A percentile compares a stretch with the other conserved stretches of the same genome.
Conservation (phyloP, 1,140 invertebrate genomes). For the Vanessa tameamea region DNA sequence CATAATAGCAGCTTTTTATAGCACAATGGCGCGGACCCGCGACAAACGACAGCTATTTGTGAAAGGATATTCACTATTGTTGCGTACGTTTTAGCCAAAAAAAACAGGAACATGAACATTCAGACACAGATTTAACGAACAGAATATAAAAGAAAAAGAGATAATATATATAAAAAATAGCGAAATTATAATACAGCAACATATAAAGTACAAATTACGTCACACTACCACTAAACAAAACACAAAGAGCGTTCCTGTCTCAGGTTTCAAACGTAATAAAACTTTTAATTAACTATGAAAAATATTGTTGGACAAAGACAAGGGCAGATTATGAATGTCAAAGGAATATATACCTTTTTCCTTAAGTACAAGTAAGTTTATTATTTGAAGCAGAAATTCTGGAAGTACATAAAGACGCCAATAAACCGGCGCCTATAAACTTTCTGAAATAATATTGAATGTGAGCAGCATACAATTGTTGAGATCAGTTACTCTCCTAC, state of each 20-base stretch:
- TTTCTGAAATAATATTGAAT: background rate
- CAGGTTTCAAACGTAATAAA: slow-evolving; percentile 40
- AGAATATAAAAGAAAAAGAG: background rate
- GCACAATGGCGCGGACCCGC: slow-evolving; percentile 26
- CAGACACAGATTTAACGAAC: background rate
- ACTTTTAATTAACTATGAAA: slow-evolving; percentile 61
- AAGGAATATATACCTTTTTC: background rate
- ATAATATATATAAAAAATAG: background rate
- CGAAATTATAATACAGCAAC: slow-evolving; percentile 8
- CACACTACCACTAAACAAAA: slow-evolving; percentile 39
- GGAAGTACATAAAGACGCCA: background rate
- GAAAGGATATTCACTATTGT: slow-evolving; percentile 1
- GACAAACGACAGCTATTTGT: slow-evolving; percentile 33
- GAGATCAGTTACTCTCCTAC: background rate
- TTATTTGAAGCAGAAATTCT: background rate
- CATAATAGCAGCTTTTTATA: slow-evolving; percentile 51
- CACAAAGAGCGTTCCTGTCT: slow-evolving; percentile 45
- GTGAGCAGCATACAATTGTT: background rate
- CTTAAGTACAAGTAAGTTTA: background rate
- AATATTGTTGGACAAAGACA: slow-evolving; percentile 50
- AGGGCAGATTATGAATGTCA: slow-evolving; percentile 45
- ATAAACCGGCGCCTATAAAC: background rate
- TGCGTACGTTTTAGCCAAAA: background rate
- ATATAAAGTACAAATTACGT: slow-evolving; percentile 31
- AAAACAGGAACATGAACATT: background rate